Evolutionary conservation across 2,797 vertebrate species (phyloP).

Genomic region (Myripristis murdjan): DNA sequence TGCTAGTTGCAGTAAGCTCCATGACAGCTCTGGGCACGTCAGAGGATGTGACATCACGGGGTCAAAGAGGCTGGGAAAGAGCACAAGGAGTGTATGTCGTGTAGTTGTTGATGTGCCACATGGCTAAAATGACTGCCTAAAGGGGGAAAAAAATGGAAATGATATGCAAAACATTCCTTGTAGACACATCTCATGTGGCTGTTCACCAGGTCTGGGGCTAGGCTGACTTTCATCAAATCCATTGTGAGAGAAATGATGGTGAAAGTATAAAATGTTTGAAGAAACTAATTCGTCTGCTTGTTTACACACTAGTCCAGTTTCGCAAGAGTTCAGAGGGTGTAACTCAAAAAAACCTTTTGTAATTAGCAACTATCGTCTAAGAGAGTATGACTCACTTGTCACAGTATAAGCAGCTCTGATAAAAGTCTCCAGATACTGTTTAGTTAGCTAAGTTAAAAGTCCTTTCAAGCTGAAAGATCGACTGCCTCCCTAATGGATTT

Average conservation of each 20-base stretch:
- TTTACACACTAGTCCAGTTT: slow-evolving; percentile 7
- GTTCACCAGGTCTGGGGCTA: not conserved
- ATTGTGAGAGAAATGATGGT: not conserved
- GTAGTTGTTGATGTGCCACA: not conserved
- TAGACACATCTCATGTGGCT: slow-evolving; percentile 1
- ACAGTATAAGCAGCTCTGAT: slow-evolving; percentile 7
- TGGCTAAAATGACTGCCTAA: not conserved
- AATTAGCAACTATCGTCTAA: slow-evolving; percentile 12
- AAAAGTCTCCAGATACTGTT: not conserved
- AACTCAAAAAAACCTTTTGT: slow-evolving; percentile 24
- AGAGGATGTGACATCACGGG: slow-evolving; percentile 2
- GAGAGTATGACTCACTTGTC: slow-evolving; percentile 5
- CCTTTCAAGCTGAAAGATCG: slow-evolving; percentile 17
- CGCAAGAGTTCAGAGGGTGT: slow-evolving; percentile 1
- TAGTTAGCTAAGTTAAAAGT: slow-evolving; percentile 13
- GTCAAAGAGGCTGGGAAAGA: not conserved
- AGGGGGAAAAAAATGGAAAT: slow-evolving; percentile 43
- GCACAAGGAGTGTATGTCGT: not conserved
- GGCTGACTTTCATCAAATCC: slow-evolving; percentile 1
- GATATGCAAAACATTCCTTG: slow-evolving; percentile 34
- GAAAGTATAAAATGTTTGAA: slow-evolving; percentile 1
- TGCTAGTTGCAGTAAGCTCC: not conserved
- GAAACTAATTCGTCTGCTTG: not conserved
- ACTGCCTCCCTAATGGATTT: not conserved
- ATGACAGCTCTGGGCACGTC: not conserved